phyloP scores from a whole-genome alignment of 1,140 invertebrate species.

The Archivesica marissinica region DNA sequence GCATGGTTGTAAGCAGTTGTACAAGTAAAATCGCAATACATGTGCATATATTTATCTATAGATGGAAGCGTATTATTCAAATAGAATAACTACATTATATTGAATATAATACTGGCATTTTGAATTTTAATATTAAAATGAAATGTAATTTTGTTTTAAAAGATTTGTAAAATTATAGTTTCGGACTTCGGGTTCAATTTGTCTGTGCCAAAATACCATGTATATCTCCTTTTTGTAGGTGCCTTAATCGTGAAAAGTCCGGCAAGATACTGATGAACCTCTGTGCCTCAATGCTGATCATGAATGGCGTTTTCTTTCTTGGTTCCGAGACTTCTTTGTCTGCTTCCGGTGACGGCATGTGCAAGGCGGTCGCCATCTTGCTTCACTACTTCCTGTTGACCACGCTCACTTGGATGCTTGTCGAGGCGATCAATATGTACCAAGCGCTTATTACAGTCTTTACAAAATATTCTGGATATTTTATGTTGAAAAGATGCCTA shows the following conservation, averaged over 20 bases:
- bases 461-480: constrained; percentile 84
- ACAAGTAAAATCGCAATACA: too few relatives aligned
- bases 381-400: constrained; percentile 85
- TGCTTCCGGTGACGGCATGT: constrained; percentile 70
- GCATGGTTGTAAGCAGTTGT: too few relatives aligned
- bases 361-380: constrained; percentile 81
- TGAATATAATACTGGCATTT: too few relatives aligned
- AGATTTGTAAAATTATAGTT: too few relatives aligned
- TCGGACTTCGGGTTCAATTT: too few relatives aligned
- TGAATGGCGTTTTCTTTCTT: constrained; percentile 85
- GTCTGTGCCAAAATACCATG: too few relatives aligned
- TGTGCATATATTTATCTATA: too few relatives aligned
- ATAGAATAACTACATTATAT: too few relatives aligned
- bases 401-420: constrained; percentile 86
- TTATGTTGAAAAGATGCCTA: constrained; percentile 85
- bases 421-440: constrained; percentile 86
- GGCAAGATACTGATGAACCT: constrained; percentile 86
- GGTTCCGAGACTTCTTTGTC: constrained; percentile 77
- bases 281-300: constrained; percentile 84
- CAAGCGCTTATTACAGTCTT: constrained; percentile 86
- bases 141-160: too few relatives aligned
- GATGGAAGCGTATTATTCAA: too few relatives aligned
- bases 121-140: too few relatives aligned
- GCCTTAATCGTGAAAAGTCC: constrained; percentile 85
- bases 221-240: constrained; percentile 74